Conservation (phyloP, 2,113 vertebrate species). For the Vulpes ferrilata region DNA sequence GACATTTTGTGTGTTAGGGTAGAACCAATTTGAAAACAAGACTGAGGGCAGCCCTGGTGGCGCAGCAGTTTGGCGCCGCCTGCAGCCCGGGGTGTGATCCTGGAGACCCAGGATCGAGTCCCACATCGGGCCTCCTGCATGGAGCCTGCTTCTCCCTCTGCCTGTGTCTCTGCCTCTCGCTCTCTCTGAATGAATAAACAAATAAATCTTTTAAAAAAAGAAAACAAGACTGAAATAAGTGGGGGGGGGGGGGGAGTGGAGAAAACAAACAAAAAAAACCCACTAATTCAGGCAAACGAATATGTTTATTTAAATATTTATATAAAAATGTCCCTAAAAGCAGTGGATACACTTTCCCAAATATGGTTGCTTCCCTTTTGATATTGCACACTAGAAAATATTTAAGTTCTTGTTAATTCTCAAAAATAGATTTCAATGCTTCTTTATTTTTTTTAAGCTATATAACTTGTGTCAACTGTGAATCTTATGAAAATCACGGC, state of each 20-base stretch:
- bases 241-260: neutral
- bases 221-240: neutral
- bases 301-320: conserved; percentile 81
- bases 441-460: neutral
- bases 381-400: conserved; percentile 73
- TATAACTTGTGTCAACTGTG: conserved; percentile 45
- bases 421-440: conserved; percentile 2
- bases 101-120: no score
- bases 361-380: conserved; percentile 67
- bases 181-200: no score
- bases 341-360: neutral
- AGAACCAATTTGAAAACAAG: neutral
- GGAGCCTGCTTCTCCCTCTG: no score
- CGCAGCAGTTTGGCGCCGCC: no score
- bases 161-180: no score
- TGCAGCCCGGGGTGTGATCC: no score
- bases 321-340: conserved; percentile 54
- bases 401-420: conserved; percentile 32
- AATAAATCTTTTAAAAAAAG: no score
- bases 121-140: no score
- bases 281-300: conserved; percentile 15
- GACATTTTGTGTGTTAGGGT: neutral
- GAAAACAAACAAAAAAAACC: neutral
- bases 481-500: neutral
- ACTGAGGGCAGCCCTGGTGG: neutral